phyloP scores from a whole-genome alignment of 2,888 invertebrate species.

The Drosophila picticornis region DNA sequence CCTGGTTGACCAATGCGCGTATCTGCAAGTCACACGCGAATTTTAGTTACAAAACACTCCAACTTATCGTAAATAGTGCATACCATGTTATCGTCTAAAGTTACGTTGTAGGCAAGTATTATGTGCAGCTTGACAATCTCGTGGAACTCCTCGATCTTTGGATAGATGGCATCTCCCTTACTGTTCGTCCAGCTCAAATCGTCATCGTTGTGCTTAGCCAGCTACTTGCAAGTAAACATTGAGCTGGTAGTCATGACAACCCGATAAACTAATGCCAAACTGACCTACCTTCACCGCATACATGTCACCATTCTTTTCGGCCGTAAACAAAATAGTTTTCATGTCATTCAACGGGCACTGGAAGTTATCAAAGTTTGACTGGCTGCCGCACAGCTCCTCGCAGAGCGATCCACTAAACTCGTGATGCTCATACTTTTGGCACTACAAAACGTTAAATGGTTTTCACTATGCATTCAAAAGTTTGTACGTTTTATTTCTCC shows the following conservation, averaged over 20 bases:
- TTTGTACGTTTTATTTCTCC: neutral
- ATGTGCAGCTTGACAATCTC: constrained; percentile 84
- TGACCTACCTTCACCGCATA: constrained; percentile 83
- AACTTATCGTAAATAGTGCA: constrained; percentile 2
- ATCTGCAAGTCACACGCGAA: constrained; percentile 63
- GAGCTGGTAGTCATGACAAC: constrained; percentile 34
- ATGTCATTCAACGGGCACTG: constrained; percentile 83
- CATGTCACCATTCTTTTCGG: constrained; percentile 83
- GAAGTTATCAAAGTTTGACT: constrained; percentile 82
- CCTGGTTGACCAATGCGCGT: constrained; percentile 82
- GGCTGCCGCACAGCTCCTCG: constrained; percentile 80
- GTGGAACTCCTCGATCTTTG: constrained; percentile 83
- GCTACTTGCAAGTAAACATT: constrained; percentile 38
- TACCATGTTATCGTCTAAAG: constrained; percentile 84
- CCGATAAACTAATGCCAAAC: constrained; percentile 18
- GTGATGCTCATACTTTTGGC: constrained; percentile 79
- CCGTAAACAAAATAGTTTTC: constrained; percentile 83
- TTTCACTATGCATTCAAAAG: neutral
- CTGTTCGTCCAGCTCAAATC: constrained; percentile 83
- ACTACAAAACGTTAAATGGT: constrained; percentile 56
- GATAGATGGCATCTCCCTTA: constrained; percentile 78
- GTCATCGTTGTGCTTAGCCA: constrained; percentile 80
- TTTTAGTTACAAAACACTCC: neutral
- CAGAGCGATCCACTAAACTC: constrained; percentile 83
- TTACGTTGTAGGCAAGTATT: constrained; percentile 83